These are phyloP conservation scores for Pterophyllum scalare DNA, from an alignment of 2,113 vertebrate species.

Conservation along the genomic window DNA sequence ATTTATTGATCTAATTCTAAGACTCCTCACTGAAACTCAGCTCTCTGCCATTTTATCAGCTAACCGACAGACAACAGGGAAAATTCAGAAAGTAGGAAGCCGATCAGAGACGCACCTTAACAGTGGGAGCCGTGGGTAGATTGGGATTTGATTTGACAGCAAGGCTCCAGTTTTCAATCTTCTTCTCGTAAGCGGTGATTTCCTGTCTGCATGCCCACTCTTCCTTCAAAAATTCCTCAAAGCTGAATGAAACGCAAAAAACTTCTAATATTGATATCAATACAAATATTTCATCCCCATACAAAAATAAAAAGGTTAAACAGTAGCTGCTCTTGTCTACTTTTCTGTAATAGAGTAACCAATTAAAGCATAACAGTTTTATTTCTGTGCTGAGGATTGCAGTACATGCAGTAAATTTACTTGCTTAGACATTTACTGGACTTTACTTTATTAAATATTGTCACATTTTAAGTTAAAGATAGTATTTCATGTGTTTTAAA, in stretches of 20 bases:
- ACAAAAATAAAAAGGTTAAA: not conserved
- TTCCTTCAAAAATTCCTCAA: slow-evolving; percentile 88
- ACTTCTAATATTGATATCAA: not conserved
- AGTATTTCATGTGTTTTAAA: not conserved
- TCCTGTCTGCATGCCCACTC: slow-evolving; percentile 86
- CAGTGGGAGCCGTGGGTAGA: slow-evolving; percentile 52
- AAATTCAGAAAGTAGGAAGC: not conserved
- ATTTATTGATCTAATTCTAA: not conserved
- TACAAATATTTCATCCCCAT: not conserved
- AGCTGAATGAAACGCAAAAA: slow-evolving; percentile 70
- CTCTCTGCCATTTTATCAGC: not conserved
- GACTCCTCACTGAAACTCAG: not conserved
- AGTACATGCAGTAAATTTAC: not conserved
- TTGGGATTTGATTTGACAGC: slow-evolving; percentile 68
- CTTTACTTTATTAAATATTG: not conserved
- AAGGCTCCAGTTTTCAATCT: slow-evolving; percentile 85
- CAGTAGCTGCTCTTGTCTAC: fast-evolving
- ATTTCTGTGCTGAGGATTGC: not conserved
- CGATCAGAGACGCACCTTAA: slow-evolving; percentile 51
- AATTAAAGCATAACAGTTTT: not conserved
- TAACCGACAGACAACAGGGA: not conserved
- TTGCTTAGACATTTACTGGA: not conserved
- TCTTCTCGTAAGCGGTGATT: slow-evolving; percentile 85
- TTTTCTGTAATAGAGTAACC: no score
- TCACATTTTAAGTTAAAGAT: not conserved